Conservation (phyloP, 2,113 vertebrate genomes). For the Aldabrachelys gigantea region DNA sequence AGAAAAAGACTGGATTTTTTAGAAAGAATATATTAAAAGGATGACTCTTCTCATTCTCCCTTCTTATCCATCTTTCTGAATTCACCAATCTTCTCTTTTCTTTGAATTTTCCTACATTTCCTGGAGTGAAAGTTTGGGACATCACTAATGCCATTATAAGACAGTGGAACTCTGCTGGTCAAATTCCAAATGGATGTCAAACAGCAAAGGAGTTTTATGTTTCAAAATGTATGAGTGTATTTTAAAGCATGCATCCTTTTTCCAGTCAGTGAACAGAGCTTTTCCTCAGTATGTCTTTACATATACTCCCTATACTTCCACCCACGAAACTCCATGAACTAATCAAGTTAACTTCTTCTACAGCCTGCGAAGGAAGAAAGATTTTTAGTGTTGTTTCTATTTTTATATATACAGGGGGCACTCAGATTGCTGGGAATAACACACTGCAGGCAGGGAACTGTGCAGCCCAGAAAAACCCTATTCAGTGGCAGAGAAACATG, state of each 20-base stretch:
- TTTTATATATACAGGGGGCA: not conserved
- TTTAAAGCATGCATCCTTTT: not conserved
- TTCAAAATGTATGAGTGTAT: not conserved
- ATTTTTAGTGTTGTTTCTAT: not conserved
- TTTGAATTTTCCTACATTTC: not conserved
- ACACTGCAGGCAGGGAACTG: too few relatives aligned
- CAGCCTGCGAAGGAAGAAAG: not conserved
- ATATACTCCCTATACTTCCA: not conserved
- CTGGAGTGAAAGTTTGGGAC: not conserved
- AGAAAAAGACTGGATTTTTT: not conserved
- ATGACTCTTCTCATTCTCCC: not conserved
- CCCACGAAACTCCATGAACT: not conserved
- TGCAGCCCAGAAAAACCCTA: too few relatives aligned
- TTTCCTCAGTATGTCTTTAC: not conserved
- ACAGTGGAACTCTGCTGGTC: not conserved
- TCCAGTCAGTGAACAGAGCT: not conserved
- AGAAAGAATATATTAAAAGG: not conserved
- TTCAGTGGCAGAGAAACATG: too few relatives aligned
- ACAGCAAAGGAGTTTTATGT: not conserved
- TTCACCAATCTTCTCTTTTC: not conserved
- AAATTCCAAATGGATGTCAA: rapidly evolving
- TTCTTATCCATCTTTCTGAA: not conserved
- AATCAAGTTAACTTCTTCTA: not conserved
- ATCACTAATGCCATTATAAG: not conserved
- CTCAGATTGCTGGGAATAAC: not conserved